phyloP scores from a whole-genome alignment of 2,113 vertebrate genomes.

The Caranx ignobilis region DNA sequence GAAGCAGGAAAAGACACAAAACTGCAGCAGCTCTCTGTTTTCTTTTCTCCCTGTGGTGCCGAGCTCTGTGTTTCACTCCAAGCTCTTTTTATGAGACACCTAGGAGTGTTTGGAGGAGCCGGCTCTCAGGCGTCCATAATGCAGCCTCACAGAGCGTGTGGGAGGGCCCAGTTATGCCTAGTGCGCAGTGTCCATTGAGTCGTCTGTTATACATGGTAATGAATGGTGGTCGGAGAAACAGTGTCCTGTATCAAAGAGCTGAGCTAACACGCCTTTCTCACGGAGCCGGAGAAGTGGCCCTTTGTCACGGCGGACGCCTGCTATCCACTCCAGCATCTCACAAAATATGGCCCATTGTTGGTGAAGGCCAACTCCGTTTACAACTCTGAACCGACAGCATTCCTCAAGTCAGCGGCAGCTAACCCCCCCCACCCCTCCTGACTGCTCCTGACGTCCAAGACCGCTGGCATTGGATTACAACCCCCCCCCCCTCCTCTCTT shows the following conservation, averaged over 20 bases:
- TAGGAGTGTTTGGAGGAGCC: conserved; percentile 62
- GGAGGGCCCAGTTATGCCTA: conserved; percentile 92
- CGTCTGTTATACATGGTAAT: conserved; percentile 92
- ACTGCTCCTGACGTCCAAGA: conserved; percentile 21
- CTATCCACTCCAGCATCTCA: conserved; percentile 79
- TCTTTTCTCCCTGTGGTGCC: not conserved
- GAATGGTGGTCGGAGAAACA: conserved; percentile 92
- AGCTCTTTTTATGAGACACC: conserved; percentile 63
- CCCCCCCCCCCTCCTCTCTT: conserved; percentile 1
- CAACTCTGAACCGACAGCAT: conserved; percentile 75
- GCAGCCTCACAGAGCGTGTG: conserved; percentile 62
- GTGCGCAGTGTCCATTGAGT: conserved; percentile 92
- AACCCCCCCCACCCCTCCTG: conserved; percentile 42
- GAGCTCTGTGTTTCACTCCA: conserved; percentile 13
- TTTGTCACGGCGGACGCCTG: conserved; percentile 83
- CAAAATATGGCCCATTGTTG: conserved; percentile 85
- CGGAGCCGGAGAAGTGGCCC: conserved; percentile 83
- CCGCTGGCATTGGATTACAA: conserved; percentile 19
- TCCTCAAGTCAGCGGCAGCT: conserved; percentile 70
- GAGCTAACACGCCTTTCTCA: conserved; percentile 93
- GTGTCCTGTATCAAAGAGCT: conserved; percentile 87
- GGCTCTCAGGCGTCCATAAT: conserved; percentile 53
- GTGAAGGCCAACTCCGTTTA: conserved; percentile 81
- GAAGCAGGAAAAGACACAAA: conserved; percentile 23
- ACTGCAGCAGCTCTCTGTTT: not conserved